phyloP scores from a whole-genome alignment of 2,888 invertebrate species.

The Dasypolia templi region DNA sequence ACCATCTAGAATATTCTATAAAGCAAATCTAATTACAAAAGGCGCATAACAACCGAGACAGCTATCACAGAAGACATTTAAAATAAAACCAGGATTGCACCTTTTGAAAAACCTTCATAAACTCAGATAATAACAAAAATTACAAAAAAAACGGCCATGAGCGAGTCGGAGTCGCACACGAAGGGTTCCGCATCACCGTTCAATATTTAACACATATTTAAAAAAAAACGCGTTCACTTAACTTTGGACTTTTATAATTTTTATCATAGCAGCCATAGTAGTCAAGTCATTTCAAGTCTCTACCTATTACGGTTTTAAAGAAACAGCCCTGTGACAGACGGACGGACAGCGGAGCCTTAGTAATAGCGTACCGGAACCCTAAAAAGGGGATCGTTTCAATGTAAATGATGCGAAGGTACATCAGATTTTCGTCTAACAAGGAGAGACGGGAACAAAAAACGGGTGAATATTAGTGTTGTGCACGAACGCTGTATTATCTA shows the following conservation, averaged over 20 bases:
- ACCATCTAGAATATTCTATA: slow-evolving; percentile 57
- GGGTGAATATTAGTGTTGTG: slow-evolving; percentile 81
- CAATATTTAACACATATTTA: too few relatives aligned
- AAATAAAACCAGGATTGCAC: slow-evolving; percentile 61
- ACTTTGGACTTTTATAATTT: too few relatives aligned
- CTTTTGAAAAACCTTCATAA: slow-evolving; percentile 62
- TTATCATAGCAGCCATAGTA: too few relatives aligned
- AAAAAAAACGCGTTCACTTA: too few relatives aligned
- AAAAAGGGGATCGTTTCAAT: slow-evolving; percentile 48
- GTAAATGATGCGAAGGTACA: slow-evolving; percentile 58
- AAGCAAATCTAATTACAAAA: slow-evolving; percentile 58
- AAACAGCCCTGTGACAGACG: not conserved
- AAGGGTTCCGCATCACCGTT: not conserved
- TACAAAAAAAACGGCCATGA: slow-evolving; percentile 32
- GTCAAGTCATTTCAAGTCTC: too few relatives aligned
- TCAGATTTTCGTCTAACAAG: slow-evolving; percentile 71
- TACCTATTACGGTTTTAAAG: not conserved
- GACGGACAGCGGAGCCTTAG: not conserved
- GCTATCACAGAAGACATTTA: slow-evolving; percentile 54
- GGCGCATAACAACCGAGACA: slow-evolving; percentile 37
- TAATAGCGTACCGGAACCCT: not conserved
- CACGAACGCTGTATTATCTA: slow-evolving; percentile 85
- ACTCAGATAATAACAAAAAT: slow-evolving; percentile 55
- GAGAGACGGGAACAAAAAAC: slow-evolving; percentile 80
- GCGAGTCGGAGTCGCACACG: not conserved